phyloP scores from a whole-genome alignment of 2,797 vertebrate genomes.

The Phoeniculus purpureus region DNA sequence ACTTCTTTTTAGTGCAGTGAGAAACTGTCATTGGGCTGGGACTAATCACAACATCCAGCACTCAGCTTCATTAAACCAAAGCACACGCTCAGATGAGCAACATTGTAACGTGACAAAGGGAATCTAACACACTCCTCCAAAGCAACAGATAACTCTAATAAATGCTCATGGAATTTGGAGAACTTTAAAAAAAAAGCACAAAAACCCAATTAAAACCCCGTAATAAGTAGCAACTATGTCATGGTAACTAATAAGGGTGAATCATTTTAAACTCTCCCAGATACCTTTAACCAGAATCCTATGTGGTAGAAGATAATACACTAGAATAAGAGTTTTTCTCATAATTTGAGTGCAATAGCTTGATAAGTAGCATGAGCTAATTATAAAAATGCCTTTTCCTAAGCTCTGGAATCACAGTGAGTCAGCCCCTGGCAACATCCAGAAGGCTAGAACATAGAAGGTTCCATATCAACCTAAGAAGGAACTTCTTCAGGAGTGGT shows the following conservation, averaged over 20 bases:
- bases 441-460: too few species aligned
- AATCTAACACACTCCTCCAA: background rate
- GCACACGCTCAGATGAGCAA: background rate
- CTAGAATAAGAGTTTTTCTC: background rate
- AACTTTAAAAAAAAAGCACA: background rate
- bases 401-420: background rate
- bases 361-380: background rate
- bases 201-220: too few species aligned
- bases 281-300: background rate
- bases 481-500: too few species aligned
- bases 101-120: background rate
- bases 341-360: background rate
- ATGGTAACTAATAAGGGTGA: background rate
- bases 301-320: background rate
- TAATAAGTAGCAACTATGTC: background rate
- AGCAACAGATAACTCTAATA: background rate
- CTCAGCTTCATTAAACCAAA: background rate
- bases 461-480: too few species aligned
- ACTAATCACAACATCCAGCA: background rate
- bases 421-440: background rate
- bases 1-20: background rate
- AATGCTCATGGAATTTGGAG: background rate
- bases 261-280: background rate
- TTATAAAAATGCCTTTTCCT: background rate
- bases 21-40: background rate